Conservation (phyloP, 2,113 vertebrate species). For the Hyperopisus bebe region DNA sequence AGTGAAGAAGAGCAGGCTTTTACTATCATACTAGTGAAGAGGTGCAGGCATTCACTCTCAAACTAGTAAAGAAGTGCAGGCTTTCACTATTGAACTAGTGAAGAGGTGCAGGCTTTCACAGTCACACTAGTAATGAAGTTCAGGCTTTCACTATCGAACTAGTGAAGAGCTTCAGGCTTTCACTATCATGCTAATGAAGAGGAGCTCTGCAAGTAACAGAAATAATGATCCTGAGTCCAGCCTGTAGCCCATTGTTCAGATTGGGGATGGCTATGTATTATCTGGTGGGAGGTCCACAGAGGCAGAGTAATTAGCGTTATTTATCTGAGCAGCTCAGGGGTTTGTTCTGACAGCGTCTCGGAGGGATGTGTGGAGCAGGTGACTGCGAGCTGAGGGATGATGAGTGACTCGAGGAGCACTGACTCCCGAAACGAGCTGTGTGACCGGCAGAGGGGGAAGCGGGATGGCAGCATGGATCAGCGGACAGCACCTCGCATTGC, state of each 20-base stretch:
- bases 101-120: neutral
- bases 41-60: neutral
- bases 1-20: neutral
- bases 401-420: neutral
- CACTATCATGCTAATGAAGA: neutral
- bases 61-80: neutral
- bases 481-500: neutral
- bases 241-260: neutral
- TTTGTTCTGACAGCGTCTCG: neutral
- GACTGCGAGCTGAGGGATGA: neutral
- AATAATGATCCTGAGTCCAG: neutral
- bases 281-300: constrained; percentile 3
- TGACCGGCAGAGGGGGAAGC: neutral
- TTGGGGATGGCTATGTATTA: neutral
- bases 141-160: neutral
- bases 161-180: neutral
- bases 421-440: neutral
- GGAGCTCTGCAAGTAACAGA: neutral
- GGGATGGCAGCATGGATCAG: neutral
- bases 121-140: neutral
- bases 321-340: neutral
- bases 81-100: neutral
- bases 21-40: neutral
- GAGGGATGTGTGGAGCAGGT: neutral
- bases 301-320: neutral